Evolutionary conservation across 2,888 invertebrate genomes (phyloP), one percentile per base, ranked within the genome.

Genomic region (Chrysodeixis includens): DNA sequence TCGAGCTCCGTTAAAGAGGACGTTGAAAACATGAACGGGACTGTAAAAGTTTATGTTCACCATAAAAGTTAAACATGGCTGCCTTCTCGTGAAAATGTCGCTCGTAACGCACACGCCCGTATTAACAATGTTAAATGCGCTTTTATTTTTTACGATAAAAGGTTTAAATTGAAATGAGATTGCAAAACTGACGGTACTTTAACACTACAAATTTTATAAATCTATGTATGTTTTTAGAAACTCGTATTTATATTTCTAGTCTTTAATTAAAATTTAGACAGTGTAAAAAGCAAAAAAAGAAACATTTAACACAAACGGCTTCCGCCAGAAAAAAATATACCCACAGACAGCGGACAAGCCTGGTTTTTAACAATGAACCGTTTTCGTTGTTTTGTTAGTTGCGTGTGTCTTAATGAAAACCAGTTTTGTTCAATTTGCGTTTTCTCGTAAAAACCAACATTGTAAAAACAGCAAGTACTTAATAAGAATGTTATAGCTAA

Each of bases 31-130:
- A 66, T 60, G 63, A 58, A 7, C 54, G 40, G 26, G 32, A 52
- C 49, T 57, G 68, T 81, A 81, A 81, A 81, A 82, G 10, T 81
- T 81, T 81, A 81, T 78, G 70, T 69, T 32, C 54, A 58, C 61
- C 62, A 70, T 82, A 80, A 81, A 82, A 69, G 76, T 73, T 77
- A 74, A 81, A 81, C 62, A 67, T 62, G 58, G 53, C 52, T 20
- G 56, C 22, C 63, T 54, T 76, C 64, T 61, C 71, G 74, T 69
- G 69, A 74, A 71, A 77, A 56, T 58, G 75, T 60, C 75, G 65
- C 67, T 57, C 26, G 22, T 52, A 51, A 71, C 52, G 61, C 53
- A 66, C 66, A 56, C 30, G 20, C 26, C 46, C 51, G 40, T 51
- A 58, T 56, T 69, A 71, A 66, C 57, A 55, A 68, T 65, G 61